A percentile compares a stretch with the other conserved stretches of the same genome.
Conservation (phyloP, 2,888 invertebrate species). For the Ophonus ardosiacus region DNA sequence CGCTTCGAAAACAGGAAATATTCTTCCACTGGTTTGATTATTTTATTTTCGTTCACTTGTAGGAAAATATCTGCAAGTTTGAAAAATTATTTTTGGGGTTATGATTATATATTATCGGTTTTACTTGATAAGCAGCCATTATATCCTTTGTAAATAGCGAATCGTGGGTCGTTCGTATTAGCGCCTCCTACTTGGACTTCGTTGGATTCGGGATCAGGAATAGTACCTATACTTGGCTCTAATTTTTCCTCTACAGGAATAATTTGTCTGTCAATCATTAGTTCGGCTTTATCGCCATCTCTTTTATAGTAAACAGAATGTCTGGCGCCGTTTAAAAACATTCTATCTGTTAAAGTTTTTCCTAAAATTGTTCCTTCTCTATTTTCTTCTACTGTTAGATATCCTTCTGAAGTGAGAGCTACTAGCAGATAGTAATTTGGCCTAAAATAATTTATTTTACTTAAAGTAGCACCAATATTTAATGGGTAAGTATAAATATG, state of each 20-base stretch:
- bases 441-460: conserved; percentile 73
- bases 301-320: conserved; percentile 87
- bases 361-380: conserved; percentile 86
- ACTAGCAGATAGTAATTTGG: conserved; percentile 91
- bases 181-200: conserved; percentile 93
- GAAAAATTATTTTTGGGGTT: not conserved
- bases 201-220: conserved; percentile 85
- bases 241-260: conserved; percentile 84
- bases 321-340: conserved; percentile 89
- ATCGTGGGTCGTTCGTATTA: conserved; percentile 89
- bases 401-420: conserved; percentile 89
- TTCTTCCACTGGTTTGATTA: conserved; percentile 95
- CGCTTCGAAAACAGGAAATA: conserved; percentile 94
- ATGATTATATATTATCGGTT: too few species aligned
- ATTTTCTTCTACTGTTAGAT: conserved; percentile 91
- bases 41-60: conserved; percentile 87
- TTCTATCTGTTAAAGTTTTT: conserved; percentile 86
- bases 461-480: not conserved
- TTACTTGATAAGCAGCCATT: conserved; percentile 93
- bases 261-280: conserved; percentile 86
- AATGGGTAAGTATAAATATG: conserved; percentile 24
- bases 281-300: conserved; percentile 83
- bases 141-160: conserved; percentile 90
- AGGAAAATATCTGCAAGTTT: conserved; percentile 86
- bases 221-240: conserved; percentile 83